Evolutionary conservation across 1,140 invertebrate species (phyloP).

Genomic region (Chrysopa pallens): DNA sequence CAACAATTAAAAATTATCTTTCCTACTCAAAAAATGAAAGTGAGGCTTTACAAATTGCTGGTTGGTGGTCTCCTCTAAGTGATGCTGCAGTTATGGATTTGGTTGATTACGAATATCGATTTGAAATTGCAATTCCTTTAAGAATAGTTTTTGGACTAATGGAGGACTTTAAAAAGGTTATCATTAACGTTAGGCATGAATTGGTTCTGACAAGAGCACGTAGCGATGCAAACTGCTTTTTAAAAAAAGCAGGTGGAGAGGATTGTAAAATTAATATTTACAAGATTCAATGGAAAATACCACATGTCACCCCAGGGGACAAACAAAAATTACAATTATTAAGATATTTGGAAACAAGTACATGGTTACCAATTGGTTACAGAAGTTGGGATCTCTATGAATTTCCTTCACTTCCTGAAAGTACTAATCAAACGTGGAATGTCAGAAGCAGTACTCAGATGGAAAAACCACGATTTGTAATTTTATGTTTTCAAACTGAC

Average conservation of each 20-base stretch:
- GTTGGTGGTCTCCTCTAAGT: background rate
- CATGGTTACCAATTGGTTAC: slow-evolving; percentile 10
- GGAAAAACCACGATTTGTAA: slow-evolving; percentile 10
- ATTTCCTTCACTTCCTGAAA: slow-evolving; percentile 12
- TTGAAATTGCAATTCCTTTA: slow-evolving; percentile 7
- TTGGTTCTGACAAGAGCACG: slow-evolving; percentile 7
- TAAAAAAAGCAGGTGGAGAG: slow-evolving; percentile 1
- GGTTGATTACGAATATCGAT: slow-evolving; percentile 1
- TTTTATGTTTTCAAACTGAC: slow-evolving; percentile 12
- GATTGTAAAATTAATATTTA: slow-evolving; percentile 4
- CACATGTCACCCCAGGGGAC: slow-evolving; percentile 5
- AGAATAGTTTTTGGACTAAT: slow-evolving; percentile 5
- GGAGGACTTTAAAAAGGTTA: slow-evolving; percentile 7
- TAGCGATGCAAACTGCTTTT: slow-evolving; percentile 5
- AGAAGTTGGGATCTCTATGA: slow-evolving; percentile 16
- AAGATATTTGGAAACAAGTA: slow-evolving; percentile 6
- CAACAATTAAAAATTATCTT: slow-evolving; percentile 4
- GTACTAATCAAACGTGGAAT: slow-evolving; percentile 9
- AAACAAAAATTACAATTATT: slow-evolving; percentile 4
- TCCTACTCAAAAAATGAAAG: slow-evolving; percentile 1
- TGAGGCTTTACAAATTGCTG: slow-evolving; percentile 3
- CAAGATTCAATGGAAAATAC: slow-evolving; percentile 6
- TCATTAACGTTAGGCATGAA: slow-evolving; percentile 8
- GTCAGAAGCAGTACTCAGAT: slow-evolving; percentile 9
- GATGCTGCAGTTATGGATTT: background rate